A percentile compares a stretch with the other conserved stretches of the same genome.
These are phyloP conservation scores for Myotis lucifugus DNA, from an alignment of 2,113 vertebrate genomes.

Conservation along the genomic window DNA sequence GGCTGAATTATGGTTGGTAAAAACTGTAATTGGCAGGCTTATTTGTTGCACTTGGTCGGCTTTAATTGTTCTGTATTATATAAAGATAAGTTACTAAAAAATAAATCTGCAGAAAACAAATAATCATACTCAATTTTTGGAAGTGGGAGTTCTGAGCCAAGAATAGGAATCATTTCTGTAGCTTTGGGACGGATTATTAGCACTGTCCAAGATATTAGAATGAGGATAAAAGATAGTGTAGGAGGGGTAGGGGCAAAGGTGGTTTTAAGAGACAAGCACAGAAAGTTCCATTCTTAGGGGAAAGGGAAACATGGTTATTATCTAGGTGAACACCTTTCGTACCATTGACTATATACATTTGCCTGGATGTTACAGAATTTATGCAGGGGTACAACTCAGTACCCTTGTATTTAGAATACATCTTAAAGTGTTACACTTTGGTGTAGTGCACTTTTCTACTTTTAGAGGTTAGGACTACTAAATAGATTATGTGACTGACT, in stretches of 20 bases:
- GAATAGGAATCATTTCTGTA: background rate
- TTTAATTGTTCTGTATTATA: constrained; percentile 81
- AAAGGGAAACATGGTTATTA: background rate
- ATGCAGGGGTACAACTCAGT: background rate
- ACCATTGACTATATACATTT: background rate
- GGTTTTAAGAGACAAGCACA: background rate
- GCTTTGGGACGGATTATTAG: background rate
- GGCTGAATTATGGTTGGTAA: constrained; percentile 54
- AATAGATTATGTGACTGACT: background rate
- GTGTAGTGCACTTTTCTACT: background rate
- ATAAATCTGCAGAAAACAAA: constrained; percentile 82
- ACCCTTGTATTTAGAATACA: background rate
- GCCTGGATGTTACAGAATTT: no score
- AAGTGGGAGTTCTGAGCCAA: constrained; percentile 54
- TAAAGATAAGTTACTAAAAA: constrained; percentile 76
- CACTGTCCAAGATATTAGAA: background rate
- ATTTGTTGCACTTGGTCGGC: constrained; percentile 75
- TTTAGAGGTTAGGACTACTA: background rate
- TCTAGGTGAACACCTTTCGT: background rate
- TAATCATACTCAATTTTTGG: constrained; percentile 78
- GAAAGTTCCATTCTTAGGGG: background rate
- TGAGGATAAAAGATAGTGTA: background rate
- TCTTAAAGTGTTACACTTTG: background rate
- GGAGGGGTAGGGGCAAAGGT: background rate
- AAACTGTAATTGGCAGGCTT: constrained; percentile 57